These are phyloP conservation scores for Anolis apletophallus DNA, from an alignment of 2,797 vertebrate genomes.

Conservation along the genomic window DNA sequence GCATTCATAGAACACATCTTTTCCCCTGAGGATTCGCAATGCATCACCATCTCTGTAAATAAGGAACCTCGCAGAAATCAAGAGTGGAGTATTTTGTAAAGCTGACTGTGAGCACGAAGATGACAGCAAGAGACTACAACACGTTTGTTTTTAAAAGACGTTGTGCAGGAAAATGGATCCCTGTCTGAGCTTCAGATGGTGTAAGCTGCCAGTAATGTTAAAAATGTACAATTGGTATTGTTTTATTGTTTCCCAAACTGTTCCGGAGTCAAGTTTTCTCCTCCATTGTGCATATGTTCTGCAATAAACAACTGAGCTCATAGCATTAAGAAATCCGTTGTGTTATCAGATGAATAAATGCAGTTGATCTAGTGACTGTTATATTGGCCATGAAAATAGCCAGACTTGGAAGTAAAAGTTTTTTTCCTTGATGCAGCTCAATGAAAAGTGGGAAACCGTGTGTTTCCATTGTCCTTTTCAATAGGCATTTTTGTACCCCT, in stretches of 20 bases:
- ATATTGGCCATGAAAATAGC: not conserved
- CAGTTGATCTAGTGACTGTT: not conserved
- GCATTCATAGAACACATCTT: not conserved
- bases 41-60: not conserved
- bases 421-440: not conserved
- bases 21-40: slow-evolving; percentile 12
- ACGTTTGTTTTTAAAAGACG: slow-evolving; percentile 19
- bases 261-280: not conserved
- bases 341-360: not conserved
- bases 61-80: slow-evolving; percentile 9
- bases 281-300: not conserved
- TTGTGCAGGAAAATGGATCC: not conserved
- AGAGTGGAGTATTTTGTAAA: not conserved
- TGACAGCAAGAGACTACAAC: not conserved
- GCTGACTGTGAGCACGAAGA: slow-evolving; percentile 1
- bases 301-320: not conserved
- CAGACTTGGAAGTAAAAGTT: not conserved
- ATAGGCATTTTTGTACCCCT: not conserved
- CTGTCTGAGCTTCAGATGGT: not conserved
- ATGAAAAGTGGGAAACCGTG: not conserved
- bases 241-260: not conserved
- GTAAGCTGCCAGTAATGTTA: not conserved
- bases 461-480: not conserved
- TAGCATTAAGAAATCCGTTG: not conserved
- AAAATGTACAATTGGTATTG: not conserved